Conservation (phyloP, 92 coral and sea anemone species). For the Blastomussa wellsi region DNA sequence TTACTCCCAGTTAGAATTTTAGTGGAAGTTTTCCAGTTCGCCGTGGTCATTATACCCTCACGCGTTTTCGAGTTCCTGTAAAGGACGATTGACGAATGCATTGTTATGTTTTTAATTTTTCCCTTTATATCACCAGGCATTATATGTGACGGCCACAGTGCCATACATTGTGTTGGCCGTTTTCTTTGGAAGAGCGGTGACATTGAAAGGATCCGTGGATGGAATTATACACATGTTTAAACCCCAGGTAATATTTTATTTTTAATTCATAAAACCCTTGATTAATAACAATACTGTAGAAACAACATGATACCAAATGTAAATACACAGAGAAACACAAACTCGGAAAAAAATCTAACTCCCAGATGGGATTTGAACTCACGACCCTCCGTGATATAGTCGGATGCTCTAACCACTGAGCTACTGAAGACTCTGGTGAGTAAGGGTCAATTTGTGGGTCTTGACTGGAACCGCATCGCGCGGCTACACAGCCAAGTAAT, state of each 20-base stretch:
- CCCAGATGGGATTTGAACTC: too few species aligned
- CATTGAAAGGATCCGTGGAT: slow-evolving; percentile 85
- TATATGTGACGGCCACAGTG: slow-evolving; percentile 85
- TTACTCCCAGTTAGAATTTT: too few species aligned
- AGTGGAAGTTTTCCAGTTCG: not conserved
- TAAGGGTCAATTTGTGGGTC: too few species aligned
- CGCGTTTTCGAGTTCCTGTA: not conserved
- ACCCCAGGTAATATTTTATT: slow-evolving; percentile 70
- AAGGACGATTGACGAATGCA: not conserved
- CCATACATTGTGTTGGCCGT: slow-evolving; percentile 88
- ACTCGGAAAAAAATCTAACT: too few species aligned
- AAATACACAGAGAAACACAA: too few species aligned
- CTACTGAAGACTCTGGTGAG: too few species aligned
- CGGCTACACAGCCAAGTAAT: too few species aligned
- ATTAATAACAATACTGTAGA: too few species aligned
- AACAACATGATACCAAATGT: too few species aligned
- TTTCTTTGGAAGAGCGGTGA: slow-evolving; percentile 90
- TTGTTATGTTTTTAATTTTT: not conserved
- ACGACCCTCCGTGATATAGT: too few species aligned
- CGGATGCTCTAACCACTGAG: too few species aligned
- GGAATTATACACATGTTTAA: slow-evolving; percentile 90
- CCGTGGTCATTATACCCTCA: not conserved
- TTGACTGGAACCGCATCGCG: too few species aligned
- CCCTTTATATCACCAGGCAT: slow-evolving; percentile 50
- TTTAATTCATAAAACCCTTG: not conserved